These are phyloP conservation scores for Andrena minutula DNA, from an alignment of 2,888 invertebrate species.

Conservation along the genomic window DNA sequence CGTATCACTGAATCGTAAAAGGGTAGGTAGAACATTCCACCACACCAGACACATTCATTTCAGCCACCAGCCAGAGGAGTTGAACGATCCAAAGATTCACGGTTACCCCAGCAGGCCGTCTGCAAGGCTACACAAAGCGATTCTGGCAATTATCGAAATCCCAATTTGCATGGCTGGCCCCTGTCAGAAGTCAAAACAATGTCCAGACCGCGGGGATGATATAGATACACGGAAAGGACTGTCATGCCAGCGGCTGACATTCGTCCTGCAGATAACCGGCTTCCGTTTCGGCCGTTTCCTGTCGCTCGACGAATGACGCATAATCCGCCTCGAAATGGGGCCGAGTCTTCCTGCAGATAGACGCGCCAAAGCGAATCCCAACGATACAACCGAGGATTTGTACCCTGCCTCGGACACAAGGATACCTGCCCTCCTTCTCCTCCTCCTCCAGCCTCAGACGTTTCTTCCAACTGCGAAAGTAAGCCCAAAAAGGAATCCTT, in stretches of 20 bases:
- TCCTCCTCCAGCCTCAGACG: not conserved
- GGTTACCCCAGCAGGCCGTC: not conserved
- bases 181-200: conserved; percentile 52
- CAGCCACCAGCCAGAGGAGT: too few species aligned
- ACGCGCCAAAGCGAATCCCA: conserved; percentile 47
- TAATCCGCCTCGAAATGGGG: conserved; percentile 56
- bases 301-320: conserved; percentile 61
- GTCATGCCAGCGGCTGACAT: conserved; percentile 56
- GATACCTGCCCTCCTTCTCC: not conserved
- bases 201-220: conserved; percentile 42
- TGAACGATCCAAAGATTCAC: not conserved
- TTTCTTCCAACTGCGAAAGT: conserved; percentile 14
- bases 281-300: conserved; percentile 64
- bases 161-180: conserved; percentile 51
- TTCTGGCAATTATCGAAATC: conserved; percentile 38
- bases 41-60: too few species aligned
- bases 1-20: too few species aligned
- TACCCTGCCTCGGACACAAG: not conserved
- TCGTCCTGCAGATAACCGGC: conserved; percentile 61
- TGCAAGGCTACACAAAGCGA: conserved; percentile 5
- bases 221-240: conserved; percentile 53
- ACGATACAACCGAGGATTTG: conserved; percentile 58
- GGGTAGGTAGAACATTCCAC: not conserved
- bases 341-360: conserved; percentile 45
- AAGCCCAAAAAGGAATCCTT: conserved; percentile 25